A percentile compares a stretch with the other conserved stretches of the same genome.
phyloP scores from a whole-genome alignment of 2,797 vertebrate species.

The Podarcis lilfordi region DNA sequence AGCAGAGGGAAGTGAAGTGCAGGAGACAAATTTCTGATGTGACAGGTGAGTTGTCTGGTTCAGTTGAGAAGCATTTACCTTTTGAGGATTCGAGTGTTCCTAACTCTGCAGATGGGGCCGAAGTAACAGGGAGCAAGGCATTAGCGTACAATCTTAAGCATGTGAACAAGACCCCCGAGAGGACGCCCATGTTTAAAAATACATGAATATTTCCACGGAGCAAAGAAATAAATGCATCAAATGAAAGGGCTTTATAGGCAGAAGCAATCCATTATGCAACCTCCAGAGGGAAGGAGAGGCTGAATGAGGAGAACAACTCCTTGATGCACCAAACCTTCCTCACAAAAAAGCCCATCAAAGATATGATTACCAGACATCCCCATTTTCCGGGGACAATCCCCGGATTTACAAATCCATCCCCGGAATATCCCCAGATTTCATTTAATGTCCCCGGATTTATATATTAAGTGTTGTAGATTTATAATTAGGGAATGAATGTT shows the following conservation, averaged over 20 bases:
- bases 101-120: neutral
- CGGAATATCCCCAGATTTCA: too few relatives aligned
- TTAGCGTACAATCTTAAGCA: neutral
- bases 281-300: too few relatives aligned
- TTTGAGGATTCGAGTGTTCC: constrained; percentile 16
- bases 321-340: neutral
- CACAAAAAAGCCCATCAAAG: neutral
- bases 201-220: constrained; percentile 12
- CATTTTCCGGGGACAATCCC: too few relatives aligned
- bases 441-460: too few relatives aligned
- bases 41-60: neutral
- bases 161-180: neutral
- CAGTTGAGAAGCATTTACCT: neutral
- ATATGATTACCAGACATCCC: too few relatives aligned
- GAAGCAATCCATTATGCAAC: constrained; percentile 16
- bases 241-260: constrained; percentile 22
- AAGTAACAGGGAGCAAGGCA: neutral
- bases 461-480: too few relatives aligned
- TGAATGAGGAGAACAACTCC: neutral
- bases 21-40: constrained; percentile 8
- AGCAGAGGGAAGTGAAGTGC: neutral
- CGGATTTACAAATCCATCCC: too few relatives aligned
- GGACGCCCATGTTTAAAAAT: constrained; percentile 21
- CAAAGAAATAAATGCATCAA: constrained; percentile 1
- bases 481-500: too few relatives aligned